Percentiles rank a stretch among this genome's conserved stretches.
These are phyloP conservation scores for Eulemur rubriventer DNA, from an alignment of 2,797 vertebrate species.

Conservation along the genomic window DNA sequence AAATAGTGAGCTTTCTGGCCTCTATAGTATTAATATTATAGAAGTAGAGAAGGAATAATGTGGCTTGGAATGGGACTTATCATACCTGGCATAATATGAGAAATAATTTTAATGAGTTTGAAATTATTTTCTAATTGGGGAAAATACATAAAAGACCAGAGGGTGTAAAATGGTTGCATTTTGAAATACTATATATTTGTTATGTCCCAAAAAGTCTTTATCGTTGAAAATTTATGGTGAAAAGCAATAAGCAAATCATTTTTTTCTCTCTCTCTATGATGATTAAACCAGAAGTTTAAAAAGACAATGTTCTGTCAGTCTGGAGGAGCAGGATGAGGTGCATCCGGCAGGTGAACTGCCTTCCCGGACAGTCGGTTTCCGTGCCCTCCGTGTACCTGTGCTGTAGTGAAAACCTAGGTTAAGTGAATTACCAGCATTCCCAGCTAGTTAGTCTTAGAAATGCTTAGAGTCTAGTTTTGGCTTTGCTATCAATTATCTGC, in stretches of 20 bases:
- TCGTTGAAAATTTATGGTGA: neutral
- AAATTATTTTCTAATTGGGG: neutral
- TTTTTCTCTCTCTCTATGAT: neutral
- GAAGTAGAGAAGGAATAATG: neutral
- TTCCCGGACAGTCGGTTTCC: fast-evolving
- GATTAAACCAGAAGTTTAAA: neutral
- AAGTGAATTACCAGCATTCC: fast-evolving
- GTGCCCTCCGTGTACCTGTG: fast-evolving
- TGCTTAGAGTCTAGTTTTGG: neutral
- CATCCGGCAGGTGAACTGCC: fast-evolving
- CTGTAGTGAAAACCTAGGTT: fast-evolving
- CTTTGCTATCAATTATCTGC: neutral
- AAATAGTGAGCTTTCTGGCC: fast-evolving
- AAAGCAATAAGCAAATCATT: neutral
- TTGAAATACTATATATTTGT: neutral
- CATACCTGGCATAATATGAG: fast-evolving
- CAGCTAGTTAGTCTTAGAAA: neutral
- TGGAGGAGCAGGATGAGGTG: neutral
- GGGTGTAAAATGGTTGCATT: neutral
- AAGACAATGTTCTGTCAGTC: neutral
- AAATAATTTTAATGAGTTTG: neutral
- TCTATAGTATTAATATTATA: fast-evolving
- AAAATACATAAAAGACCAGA: neutral
- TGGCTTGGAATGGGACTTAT: neutral
- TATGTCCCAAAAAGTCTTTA: neutral